Evolutionary conservation across 23 tunicate genomes (phyloP).

Genomic region (Styela clava): DNA sequence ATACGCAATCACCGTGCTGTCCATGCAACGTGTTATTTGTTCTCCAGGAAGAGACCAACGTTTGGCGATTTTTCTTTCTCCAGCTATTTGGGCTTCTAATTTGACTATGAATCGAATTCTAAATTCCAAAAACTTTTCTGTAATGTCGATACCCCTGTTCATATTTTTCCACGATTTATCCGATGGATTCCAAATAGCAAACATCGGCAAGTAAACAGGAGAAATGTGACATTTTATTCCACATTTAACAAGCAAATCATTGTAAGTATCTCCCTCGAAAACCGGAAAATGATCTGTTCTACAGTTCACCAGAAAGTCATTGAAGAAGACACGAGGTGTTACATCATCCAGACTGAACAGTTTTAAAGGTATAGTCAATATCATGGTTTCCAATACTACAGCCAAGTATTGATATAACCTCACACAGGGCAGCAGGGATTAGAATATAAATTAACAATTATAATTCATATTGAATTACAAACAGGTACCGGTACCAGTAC

Average conservation of each 20-base stretch:
- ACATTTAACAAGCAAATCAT: constrained; percentile 42
- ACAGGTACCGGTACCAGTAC: too few species aligned
- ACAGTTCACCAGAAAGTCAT: background rate
- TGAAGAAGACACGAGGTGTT: too few species aligned
- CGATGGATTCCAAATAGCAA: constrained; percentile 34
- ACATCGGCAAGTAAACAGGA: constrained; percentile 38
- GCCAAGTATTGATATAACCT: too few species aligned
- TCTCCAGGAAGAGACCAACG: constrained; percentile 41
- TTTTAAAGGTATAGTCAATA: too few species aligned
- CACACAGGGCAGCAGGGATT: too few species aligned
- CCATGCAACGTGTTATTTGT: constrained; percentile 40
- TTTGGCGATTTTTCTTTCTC: constrained; percentile 26
- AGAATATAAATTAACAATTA: too few species aligned
- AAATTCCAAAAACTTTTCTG: constrained; percentile 29
- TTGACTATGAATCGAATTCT: constrained; percentile 68
- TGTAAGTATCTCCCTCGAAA: background rate
- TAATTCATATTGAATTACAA: too few species aligned
- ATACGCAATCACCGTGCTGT: constrained; percentile 47
- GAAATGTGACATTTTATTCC: constrained; percentile 46
- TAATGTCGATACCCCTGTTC: background rate
- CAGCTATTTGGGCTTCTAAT: constrained; percentile 39
- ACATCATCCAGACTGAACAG: too few species aligned
- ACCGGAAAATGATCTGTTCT: background rate
- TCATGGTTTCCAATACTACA: too few species aligned
- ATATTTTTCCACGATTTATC: constrained; percentile 15